These are phyloP conservation scores for Holacanthus passer DNA, from an alignment of 2,113 vertebrate genomes.

Conservation along the genomic window DNA sequence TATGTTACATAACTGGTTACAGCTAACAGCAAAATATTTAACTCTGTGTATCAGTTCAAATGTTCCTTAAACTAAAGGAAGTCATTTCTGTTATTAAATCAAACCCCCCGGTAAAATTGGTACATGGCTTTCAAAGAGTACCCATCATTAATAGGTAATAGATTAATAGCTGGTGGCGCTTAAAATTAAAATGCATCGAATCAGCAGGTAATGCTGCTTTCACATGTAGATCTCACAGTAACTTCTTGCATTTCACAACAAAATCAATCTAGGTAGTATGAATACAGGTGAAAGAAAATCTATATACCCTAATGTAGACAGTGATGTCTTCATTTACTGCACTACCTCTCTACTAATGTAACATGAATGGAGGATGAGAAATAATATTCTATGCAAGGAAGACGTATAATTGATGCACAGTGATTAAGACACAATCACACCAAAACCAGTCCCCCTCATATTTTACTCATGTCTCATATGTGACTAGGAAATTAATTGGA, in stretches of 20 bases:
- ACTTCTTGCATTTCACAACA: not conserved
- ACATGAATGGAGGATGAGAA: not conserved
- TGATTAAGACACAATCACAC: not conserved
- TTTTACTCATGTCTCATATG: not conserved
- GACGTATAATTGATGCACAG: not conserved
- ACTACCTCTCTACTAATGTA: not conserved
- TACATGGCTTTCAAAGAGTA: not conserved
- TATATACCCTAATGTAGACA: not conserved
- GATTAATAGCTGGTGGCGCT: not conserved
- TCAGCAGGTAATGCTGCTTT: not conserved
- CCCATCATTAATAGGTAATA: no score
- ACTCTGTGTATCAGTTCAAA: not conserved
- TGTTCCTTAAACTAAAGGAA: not conserved
- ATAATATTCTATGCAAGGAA: not conserved
- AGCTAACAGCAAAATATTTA: not conserved
- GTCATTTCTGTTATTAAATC: not conserved
- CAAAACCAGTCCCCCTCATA: not conserved
- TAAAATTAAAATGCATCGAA: not conserved
- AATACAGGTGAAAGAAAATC: not conserved
- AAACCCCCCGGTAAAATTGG: not conserved
- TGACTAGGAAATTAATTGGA: not conserved
- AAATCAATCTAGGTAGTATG: not conserved
- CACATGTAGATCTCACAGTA: not conserved
- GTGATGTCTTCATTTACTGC: slow-evolving; percentile 4
- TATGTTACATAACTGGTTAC: not conserved